Base-by-base conservation (phyloP, 2,113 vertebrate species). In the Chaetodon trifascialis region DNA sequence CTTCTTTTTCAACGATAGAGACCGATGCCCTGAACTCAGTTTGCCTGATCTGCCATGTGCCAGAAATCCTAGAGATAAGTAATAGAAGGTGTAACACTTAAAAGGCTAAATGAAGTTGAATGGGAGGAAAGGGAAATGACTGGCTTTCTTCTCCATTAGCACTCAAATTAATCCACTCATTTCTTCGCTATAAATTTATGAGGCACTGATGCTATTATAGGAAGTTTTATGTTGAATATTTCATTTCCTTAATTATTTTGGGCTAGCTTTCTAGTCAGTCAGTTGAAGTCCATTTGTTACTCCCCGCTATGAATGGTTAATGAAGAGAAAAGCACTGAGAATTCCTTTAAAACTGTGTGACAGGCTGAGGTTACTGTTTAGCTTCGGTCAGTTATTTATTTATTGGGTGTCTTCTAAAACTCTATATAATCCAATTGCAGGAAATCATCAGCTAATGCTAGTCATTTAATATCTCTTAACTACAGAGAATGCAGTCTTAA, bases 151-250 rank as follows among this genome's bases (percentile, higher is more conserved):
- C 79, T 56, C 84, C 88, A 90, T 90, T 88, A 94, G 84, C 67
- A 30, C 82, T 85, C 77, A 77, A 69, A 92, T 91, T 85, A 92
- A 90, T 90, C 79, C 81, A 55, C 88, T 93, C 85, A 80, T 93
- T 88, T 80, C 64, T 84, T 79, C 83, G 72, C 79, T 78, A 79
- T 90, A 84, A 92, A 93, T 92, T 82, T 91, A 92, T 91, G 89
- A 91, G 90, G 87, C 78, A 62, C 79, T 78, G 86, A 64, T 92
- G 86, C 94, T 94, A 93, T 93, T 90, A 91, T 92, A 90, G 89
- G 92, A 89, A 83, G 83, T 86, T 92, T 87, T 86, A 88, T 91
- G 91, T 88, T 94, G 84, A 93, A 94, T 94, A 93, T 94, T 94
- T 94, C 5, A 94, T 94, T 84, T 80, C 68, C 85, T 84, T 93